Evolutionary conservation across 2,113 vertebrate genomes (phyloP).

Genomic region (Spizaetus ornatus): DNA sequence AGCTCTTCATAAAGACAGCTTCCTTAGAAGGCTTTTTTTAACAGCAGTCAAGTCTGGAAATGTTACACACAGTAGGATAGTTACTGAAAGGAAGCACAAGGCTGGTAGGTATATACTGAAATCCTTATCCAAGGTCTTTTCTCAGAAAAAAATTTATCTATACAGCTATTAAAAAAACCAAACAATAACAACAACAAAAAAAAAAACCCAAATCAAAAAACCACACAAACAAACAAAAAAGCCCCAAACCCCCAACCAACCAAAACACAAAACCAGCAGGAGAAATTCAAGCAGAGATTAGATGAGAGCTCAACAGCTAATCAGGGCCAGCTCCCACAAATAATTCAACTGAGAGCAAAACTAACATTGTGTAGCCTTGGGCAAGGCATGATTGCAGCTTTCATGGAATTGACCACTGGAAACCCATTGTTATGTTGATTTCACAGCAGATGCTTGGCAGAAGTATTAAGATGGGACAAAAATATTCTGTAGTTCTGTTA

Average conservation of each 20-base stretch:
- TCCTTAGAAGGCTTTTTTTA: background rate
- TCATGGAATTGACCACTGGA: background rate
- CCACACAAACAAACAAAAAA: too few species aligned
- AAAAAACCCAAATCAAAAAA: too few species aligned
- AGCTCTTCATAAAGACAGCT: background rate
- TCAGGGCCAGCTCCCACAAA: background rate
- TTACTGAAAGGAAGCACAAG: background rate
- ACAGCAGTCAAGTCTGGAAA: background rate
- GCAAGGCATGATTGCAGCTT: background rate
- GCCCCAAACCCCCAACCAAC: too few species aligned
- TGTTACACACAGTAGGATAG: background rate
- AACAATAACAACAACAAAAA: too few species aligned
- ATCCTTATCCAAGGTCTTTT: background rate
- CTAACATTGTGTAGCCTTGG: background rate
- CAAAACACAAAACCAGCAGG: background rate
- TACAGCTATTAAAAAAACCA: background rate
- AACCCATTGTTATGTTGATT: background rate
- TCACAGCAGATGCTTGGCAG: background rate
- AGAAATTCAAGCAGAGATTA: background rate
- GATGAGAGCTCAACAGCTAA: background rate
- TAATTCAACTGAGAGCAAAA: background rate
- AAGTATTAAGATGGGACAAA: background rate
- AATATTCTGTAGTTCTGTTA: background rate
- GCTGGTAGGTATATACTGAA: background rate
- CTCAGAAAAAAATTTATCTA: background rate